Evolutionary conservation across 2,113 vertebrate species (phyloP).

Genomic region (Axis porcinus): DNA sequence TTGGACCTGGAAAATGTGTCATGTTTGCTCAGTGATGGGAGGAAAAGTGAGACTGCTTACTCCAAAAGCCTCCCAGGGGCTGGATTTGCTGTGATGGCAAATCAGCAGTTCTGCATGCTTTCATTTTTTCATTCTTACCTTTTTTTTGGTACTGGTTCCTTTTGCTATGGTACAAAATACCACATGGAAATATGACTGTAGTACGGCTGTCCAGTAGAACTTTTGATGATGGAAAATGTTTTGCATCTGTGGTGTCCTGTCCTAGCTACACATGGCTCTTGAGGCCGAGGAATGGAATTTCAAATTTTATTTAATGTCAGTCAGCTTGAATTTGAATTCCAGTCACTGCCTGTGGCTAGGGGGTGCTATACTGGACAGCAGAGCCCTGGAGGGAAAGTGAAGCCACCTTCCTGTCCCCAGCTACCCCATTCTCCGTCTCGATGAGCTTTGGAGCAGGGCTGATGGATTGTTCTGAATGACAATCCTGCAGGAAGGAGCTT

Average conservation of each 20-base stretch:
- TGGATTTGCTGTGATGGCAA: background rate
- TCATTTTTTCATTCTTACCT: too few species aligned
- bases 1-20: background rate
- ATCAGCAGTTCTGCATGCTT: background rate
- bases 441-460: background rate
- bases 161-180: background rate
- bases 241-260: accelerated
- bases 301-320: background rate
- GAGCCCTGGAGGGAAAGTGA: background rate
- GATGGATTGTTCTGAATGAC: accelerated
- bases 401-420: background rate
- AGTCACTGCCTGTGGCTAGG: background rate
- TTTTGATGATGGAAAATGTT: accelerated
- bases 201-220: accelerated
- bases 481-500: accelerated
- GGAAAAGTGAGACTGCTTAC: background rate
- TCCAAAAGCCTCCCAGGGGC: too few species aligned
- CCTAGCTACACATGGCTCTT: accelerated
- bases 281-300: background rate
- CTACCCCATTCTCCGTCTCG: accelerated
- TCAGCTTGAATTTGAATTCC: background rate
- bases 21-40: background rate
- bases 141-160: background rate
- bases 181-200: accelerated
- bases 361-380: background rate